Evolutionary conservation across 2,113 vertebrate genomes (phyloP).

Genomic region (Ibidorhyncha struthersii): DNA sequence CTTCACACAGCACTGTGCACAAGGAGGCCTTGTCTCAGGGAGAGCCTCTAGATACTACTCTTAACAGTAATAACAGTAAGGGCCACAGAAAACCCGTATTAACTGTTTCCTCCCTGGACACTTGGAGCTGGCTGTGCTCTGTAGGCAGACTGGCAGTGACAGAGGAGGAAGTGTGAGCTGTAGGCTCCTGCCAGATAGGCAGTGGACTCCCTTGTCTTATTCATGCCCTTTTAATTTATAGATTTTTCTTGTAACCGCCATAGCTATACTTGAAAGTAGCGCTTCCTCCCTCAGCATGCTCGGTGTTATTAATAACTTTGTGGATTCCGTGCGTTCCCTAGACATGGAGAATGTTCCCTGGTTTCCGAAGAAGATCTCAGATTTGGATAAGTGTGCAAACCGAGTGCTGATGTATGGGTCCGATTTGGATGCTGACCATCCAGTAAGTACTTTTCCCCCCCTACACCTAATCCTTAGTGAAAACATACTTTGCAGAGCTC

Average conservation of each 20-base stretch:
- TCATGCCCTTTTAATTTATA: constrained; percentile 36
- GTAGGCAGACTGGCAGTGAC: constrained; percentile 17
- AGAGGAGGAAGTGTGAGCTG: constrained; percentile 58
- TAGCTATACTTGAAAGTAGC: neutral
- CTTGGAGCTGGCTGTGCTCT: neutral
- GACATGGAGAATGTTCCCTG: constrained; percentile 88
- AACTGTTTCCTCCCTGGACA: neutral
- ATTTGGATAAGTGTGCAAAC: constrained; percentile 95
- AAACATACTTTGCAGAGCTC: neutral
- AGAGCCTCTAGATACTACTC: neutral
- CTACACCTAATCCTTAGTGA: neutral
- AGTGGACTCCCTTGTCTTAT: constrained; percentile 25
- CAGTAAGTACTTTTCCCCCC: constrained; percentile 70
- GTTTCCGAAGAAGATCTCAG: constrained; percentile 97
- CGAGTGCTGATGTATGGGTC: constrained; percentile 96
- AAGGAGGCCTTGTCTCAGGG: neutral
- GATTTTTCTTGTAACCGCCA: neutral
- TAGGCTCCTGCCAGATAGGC: constrained; percentile 64
- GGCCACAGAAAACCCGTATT: neutral
- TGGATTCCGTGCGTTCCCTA: constrained; percentile 66
- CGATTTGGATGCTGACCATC: constrained; percentile 93
- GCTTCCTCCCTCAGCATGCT: neutral
- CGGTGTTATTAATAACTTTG: neutral
- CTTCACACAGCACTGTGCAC: neutral
- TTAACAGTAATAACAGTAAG: neutral